These are phyloP conservation scores for Eupithecia exiguata DNA, from an alignment of 2,888 invertebrate species.

Conservation along the genomic window DNA sequence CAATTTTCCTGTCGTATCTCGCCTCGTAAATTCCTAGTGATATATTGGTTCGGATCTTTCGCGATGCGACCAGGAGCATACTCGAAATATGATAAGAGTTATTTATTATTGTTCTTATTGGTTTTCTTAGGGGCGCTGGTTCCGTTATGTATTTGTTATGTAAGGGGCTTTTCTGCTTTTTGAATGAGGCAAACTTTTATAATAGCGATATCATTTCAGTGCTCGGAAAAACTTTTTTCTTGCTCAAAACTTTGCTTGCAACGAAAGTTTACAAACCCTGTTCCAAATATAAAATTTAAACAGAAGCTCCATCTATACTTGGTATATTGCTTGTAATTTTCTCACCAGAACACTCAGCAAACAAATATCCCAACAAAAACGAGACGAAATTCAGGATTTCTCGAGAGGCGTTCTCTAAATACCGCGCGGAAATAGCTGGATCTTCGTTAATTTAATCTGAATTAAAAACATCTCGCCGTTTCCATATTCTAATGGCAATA, in stretches of 20 bases:
- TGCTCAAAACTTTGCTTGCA: neutral
- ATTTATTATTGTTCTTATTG: slow-evolving; percentile 85
- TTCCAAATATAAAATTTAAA: neutral
- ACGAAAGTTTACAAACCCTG: neutral
- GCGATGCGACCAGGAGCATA: slow-evolving; percentile 84
- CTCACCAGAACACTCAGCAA: slow-evolving; percentile 31
- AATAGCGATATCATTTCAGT: neutral
- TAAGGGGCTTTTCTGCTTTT: slow-evolving; percentile 55
- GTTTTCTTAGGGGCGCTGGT: slow-evolving; percentile 76
- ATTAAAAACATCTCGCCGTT: slow-evolving; percentile 74
- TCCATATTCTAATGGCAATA: slow-evolving; percentile 72
- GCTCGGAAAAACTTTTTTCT: neutral
- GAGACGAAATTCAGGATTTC: slow-evolving; percentile 42
- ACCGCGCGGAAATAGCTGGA: slow-evolving; percentile 60
- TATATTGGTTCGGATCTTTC: slow-evolving; percentile 87
- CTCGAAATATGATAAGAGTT: slow-evolving; percentile 85
- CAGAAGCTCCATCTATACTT: neutral
- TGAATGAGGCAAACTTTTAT: slow-evolving; percentile 23
- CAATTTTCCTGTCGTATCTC: slow-evolving; percentile 97
- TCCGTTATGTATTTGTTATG: slow-evolving; percentile 60
- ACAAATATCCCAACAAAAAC: slow-evolving; percentile 45
- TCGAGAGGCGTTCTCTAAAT: slow-evolving; percentile 43
- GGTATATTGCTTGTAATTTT: slow-evolving; percentile 20
- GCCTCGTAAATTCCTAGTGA: slow-evolving; percentile 93
- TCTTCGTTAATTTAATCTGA: slow-evolving; percentile 72